Percentiles rank a stretch among this genome's conserved stretches.
Evolutionary conservation across 2,113 vertebrate species (phyloP).

Genomic region (Chinchilla lanigera): DNA sequence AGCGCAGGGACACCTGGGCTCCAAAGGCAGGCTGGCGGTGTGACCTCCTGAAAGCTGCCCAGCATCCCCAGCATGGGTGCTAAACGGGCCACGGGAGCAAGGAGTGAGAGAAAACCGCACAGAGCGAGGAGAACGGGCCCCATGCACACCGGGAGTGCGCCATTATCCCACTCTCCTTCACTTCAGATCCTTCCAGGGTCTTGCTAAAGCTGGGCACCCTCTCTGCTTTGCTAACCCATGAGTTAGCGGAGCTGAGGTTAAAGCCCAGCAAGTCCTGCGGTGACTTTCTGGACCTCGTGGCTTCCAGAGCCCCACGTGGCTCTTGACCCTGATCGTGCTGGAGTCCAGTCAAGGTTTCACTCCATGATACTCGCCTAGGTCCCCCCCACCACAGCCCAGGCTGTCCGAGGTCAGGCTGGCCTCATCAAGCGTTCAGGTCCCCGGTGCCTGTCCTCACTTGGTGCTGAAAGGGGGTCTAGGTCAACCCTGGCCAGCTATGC

Average conservation of each 20-base stretch:
- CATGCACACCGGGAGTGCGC: accelerated
- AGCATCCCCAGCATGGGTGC: accelerated
- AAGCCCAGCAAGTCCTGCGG: accelerated
- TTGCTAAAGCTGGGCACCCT: neutral
- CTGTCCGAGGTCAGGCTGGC: accelerated
- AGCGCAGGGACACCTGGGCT: accelerated
- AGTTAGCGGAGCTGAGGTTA: neutral
- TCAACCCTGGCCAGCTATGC: too few relatives aligned
- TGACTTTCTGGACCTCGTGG: neutral
- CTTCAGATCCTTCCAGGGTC: neutral
- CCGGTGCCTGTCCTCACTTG: too few relatives aligned
- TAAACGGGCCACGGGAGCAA: accelerated
- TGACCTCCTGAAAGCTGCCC: neutral
- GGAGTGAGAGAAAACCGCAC: accelerated
- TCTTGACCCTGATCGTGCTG: neutral
- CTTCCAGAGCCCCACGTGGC: neutral
- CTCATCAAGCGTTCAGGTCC: neutral
- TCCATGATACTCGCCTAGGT: neutral
- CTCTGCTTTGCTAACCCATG: neutral
- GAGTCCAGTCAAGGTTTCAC: neutral
- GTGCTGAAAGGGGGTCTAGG: neutral
- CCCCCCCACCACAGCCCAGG: too few relatives aligned
- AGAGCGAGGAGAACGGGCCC: accelerated
- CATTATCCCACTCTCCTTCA: accelerated
- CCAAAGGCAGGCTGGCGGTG: too few relatives aligned